Base-by-base conservation (phyloP, 2,797 vertebrate species). In the Megalops cyprinoides region DNA sequence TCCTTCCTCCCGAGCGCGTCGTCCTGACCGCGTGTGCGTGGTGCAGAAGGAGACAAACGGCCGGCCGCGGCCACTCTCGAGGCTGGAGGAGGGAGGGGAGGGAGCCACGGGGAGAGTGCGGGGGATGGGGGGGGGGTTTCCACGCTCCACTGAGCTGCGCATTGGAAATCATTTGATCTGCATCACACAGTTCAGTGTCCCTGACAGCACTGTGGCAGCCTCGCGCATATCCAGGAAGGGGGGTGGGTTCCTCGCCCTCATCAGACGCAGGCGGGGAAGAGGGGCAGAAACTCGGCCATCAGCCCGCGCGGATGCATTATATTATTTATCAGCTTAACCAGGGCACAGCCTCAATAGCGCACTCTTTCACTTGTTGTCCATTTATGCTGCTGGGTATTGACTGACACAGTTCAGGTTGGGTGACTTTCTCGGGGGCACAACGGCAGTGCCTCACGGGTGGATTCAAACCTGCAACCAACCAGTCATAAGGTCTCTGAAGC, bases 111-210 rank as follows among this genome's bases (percentile, higher is more conserved):
- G n/a, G n/a, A n/a, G n/a, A n/a, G n/a, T n/a, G 86, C 83, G n/a
- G n/a, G 82, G 39, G 53, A 31, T 79, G 79, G 58, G 39, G 67
- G 74, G 77, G 81, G 84, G 34, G 82, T 84, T 84, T 84, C 53
- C 85, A 91, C 55, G 86, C 88, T 82, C 76, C 81, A 91, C 82
- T 86, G 88, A 83, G 83, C 84, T 76, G 65, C 48, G 81, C 88
- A 90, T 92, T 58, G 85, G 90, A 93, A 93, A 93, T 92, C 90
- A 91, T 93, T 93, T 91, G 88, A 92, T 92, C 91, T 93, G 90
- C 87, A 92, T 92, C 90, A 92, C 85, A 83, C 89, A 90, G 90
- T 87, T 89, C 89, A 89, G 85, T 88, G 86, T 89, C 87, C 82
- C 84, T 74, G 82, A 82, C 82, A 81, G 73, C 83, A 65, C 81